Evolutionary conservation across 2,113 vertebrate species (phyloP).

Genomic region (Globicephala melas): DNA sequence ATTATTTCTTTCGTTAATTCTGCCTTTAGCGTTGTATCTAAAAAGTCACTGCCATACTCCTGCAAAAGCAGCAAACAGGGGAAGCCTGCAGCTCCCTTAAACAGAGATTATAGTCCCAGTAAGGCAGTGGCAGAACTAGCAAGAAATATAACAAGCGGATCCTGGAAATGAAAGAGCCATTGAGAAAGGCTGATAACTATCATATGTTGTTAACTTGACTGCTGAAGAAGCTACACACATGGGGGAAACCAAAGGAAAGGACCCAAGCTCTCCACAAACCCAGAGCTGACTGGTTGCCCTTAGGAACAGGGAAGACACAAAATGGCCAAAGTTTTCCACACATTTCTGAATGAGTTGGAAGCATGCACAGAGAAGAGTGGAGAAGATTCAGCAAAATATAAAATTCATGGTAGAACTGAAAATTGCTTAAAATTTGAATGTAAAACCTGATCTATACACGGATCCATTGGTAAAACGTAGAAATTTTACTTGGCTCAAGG

Average conservation of each 20-base stretch:
- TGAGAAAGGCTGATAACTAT: neutral
- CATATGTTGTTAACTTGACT: neutral
- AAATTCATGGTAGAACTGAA: neutral
- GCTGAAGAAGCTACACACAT: neutral
- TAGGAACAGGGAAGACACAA: neutral
- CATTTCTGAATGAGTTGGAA: neutral
- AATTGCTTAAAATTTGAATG: neutral
- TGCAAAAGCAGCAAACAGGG: neutral
- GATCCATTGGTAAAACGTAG: neutral
- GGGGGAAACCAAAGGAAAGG: neutral
- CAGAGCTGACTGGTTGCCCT: neutral
- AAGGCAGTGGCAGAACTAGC: neutral
- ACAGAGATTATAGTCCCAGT: neutral
- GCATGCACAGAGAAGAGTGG: neutral
- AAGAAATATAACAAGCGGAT: neutral
- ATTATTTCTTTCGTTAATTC: neutral
- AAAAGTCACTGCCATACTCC: too few species aligned
- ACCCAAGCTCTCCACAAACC: neutral
- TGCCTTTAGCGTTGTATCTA: neutral
- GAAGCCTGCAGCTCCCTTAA: neutral
- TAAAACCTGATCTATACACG: neutral
- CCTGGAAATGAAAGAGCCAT: neutral
- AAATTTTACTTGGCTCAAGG: neutral
- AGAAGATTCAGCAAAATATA: neutral
- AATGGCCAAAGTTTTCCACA: neutral